phyloP scores from a whole-genome alignment of 1,140 invertebrate species.

The Eumaeus atala region DNA sequence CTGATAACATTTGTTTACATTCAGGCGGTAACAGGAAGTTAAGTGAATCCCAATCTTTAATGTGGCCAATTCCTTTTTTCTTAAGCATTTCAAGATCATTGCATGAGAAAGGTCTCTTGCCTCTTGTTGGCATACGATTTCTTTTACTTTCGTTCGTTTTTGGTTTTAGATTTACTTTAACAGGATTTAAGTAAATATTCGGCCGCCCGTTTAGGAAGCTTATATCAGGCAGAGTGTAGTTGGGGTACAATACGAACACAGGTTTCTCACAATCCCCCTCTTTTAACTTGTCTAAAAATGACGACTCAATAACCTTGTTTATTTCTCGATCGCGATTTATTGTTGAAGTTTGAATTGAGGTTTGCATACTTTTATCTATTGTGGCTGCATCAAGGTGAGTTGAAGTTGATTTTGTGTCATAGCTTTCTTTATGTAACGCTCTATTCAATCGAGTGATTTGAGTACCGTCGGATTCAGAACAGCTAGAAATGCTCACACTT shows the following conservation, averaged over 20 bases:
- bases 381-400: constrained; percentile 77
- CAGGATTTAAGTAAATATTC: constrained; percentile 76
- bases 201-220: constrained; percentile 82
- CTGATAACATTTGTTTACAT: constrained; percentile 82
- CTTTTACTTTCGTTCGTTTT: constrained; percentile 55
- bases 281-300: constrained; percentile 79
- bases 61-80: constrained; percentile 86
- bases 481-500: constrained; percentile 72
- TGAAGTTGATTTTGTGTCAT: constrained; percentile 67
- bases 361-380: constrained; percentile 84
- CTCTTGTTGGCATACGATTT: constrained; percentile 54
- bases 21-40: constrained; percentile 89
- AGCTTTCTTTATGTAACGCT: constrained; percentile 49
- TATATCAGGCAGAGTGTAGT: constrained; percentile 91
- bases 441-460: constrained; percentile 69
- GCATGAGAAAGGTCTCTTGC: constrained; percentile 85
- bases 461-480: constrained; percentile 71
- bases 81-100: constrained; percentile 87
- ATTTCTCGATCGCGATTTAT: constrained; percentile 56
- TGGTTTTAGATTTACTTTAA: constrained; percentile 60
- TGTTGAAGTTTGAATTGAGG: constrained; percentile 66
- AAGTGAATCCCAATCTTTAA: constrained; percentile 93
- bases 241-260: constrained; percentile 93
- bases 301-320: constrained; percentile 77
- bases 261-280: constrained; percentile 79